Evolutionary conservation across 2,113 vertebrate species (phyloP).

Genomic region (Ivindomyrus marchei): DNA sequence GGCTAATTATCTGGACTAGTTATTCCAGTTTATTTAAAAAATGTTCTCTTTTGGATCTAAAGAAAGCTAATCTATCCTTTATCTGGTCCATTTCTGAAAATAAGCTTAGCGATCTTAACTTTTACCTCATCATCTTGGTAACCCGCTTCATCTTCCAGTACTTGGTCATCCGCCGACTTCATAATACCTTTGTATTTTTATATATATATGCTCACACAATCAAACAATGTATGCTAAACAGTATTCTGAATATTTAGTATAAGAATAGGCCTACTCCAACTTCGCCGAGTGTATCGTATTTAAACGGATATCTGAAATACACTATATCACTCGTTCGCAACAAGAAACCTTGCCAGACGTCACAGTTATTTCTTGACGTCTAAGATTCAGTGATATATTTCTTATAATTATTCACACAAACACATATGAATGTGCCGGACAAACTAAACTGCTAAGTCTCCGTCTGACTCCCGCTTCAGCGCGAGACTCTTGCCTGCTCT

Average conservation of each 20-base stretch:
- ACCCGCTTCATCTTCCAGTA: constrained; percentile 71
- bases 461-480: neutral
- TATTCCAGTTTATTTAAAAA: neutral
- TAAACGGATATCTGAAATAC: neutral
- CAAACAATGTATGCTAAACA: neutral
- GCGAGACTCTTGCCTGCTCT: neutral
- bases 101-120: neutral
- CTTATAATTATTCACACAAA: neutral
- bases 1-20: neutral
- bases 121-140: constrained; percentile 85
- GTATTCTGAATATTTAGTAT: neutral
- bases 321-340: neutral
- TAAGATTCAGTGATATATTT: neutral
- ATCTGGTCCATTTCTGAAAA: neutral
- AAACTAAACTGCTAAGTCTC: neutral
- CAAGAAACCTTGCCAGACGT: neutral
- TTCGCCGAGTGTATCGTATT: neutral
- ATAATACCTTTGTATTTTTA: constrained; percentile 46
- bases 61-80: neutral
- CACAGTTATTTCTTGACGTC: neutral
- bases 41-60: neutral
- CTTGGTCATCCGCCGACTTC: constrained; percentile 80
- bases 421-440: neutral
- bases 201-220: neutral
- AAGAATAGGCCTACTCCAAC: neutral